Evolutionary conservation across 2,113 vertebrate genomes (phyloP).

Genomic region (Callorhinus ursinus): DNA sequence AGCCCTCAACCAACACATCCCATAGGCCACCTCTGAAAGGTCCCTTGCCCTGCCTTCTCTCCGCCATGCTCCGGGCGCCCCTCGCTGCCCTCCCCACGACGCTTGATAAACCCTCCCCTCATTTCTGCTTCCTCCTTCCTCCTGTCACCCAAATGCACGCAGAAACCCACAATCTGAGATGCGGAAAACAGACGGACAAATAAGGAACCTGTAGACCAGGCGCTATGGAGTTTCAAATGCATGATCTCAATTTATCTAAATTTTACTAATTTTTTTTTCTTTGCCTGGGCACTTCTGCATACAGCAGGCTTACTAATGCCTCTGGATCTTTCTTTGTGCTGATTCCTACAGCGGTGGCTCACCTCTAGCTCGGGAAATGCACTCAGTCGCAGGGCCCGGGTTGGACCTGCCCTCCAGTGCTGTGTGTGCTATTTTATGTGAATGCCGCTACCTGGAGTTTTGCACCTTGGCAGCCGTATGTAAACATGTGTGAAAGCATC

Average conservation of each 20-base stretch:
- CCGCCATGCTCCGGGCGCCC: rapidly evolving
- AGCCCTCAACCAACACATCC: background rate
- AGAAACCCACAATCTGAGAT: background rate
- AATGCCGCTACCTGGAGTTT: background rate
- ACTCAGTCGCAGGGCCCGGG: background rate
- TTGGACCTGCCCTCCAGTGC: background rate
- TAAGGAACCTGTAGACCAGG: background rate
- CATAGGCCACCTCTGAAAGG: rapidly evolving
- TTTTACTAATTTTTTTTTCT: background rate
- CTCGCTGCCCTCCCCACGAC: background rate
- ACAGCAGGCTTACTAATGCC: background rate
- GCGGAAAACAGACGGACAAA: background rate
- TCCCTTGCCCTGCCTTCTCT: background rate
- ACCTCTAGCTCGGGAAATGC: no score
- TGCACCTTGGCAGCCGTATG: background rate
- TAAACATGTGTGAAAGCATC: background rate
- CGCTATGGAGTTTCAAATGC: background rate
- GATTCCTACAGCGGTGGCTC: background rate
- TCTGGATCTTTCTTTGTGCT: background rate
- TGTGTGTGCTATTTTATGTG: background rate
- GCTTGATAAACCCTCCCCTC: background rate
- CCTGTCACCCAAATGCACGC: background rate
- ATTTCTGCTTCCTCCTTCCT: background rate
- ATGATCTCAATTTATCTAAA: background rate
- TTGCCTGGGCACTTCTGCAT: background rate